Conservation (phyloP, 2,888 invertebrate species). For the Tetropium fuscum region DNA sequence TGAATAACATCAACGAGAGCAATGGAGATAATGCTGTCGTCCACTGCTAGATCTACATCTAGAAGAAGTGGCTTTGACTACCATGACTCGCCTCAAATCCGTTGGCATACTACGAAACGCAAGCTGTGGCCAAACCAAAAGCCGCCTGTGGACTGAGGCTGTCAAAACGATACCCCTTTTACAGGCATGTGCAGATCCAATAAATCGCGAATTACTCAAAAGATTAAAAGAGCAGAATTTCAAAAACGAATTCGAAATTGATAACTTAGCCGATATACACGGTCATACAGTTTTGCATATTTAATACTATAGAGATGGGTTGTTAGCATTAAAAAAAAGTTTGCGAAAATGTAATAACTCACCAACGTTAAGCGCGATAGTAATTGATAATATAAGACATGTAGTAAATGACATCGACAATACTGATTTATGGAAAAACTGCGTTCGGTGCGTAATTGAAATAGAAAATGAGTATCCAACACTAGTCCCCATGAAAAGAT, state of each 20-base stretch:
- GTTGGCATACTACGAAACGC: slow-evolving; percentile 17
- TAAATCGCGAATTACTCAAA: slow-evolving; percentile 17
- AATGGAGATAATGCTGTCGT: too few species aligned
- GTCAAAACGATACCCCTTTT: neutral
- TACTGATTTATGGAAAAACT: slow-evolving; percentile 15
- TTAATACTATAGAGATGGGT: slow-evolving; percentile 35
- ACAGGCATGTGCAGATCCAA: neutral
- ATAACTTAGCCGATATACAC: slow-evolving; percentile 3
- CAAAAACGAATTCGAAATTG: slow-evolving; percentile 26
- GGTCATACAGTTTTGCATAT: slow-evolving; percentile 29
- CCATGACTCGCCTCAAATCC: too few species aligned
- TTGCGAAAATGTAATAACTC: slow-evolving; percentile 17
- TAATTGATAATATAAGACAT: slow-evolving; percentile 11
- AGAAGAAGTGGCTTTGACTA: too few species aligned
- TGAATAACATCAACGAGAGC: too few species aligned
- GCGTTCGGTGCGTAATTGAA: slow-evolving; percentile 4
- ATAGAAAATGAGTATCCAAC: too few species aligned
- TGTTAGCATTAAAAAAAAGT: slow-evolving; percentile 22
- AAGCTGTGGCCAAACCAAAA: slow-evolving; percentile 15
- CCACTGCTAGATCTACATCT: too few species aligned
- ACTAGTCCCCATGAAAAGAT: too few species aligned
- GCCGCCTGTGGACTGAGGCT: too few species aligned
- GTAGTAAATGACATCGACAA: slow-evolving; percentile 8
- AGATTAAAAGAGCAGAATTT: slow-evolving; percentile 16
- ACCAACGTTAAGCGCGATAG: neutral